These are phyloP conservation scores for Acrocephalus kingi DNA, from an alignment of 2,113 vertebrate species.

Conservation along the genomic window DNA sequence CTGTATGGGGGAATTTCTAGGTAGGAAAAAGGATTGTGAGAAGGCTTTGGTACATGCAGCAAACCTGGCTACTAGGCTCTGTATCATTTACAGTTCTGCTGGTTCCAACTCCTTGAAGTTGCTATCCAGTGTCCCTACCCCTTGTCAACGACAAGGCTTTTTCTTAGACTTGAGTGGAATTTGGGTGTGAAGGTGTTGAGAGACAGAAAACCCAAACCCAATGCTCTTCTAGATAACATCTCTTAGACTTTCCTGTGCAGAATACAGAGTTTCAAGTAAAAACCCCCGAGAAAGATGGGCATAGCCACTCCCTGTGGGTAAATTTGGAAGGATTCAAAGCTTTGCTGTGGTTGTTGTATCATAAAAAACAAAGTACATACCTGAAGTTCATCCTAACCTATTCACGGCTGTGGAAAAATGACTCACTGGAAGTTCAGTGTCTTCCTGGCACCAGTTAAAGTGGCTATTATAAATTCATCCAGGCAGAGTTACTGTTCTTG, in stretches of 20 bases:
- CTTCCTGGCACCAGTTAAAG: background rate
- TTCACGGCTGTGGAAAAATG: background rate
- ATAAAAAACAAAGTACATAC: background rate
- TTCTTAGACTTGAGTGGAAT: background rate
- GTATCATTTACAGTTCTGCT: background rate
- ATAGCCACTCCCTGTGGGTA: background rate
- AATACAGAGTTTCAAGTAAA: background rate
- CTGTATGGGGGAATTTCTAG: background rate
- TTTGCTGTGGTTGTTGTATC: background rate
- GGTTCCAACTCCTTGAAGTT: background rate
- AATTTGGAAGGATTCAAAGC: background rate
- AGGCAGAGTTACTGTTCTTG: background rate
- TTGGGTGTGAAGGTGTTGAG: background rate
- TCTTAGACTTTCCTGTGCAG: background rate
- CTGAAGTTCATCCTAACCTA: slow-evolving; percentile 25
- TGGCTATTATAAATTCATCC: background rate
- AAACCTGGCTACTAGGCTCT: background rate
- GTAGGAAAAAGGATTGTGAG: background rate
- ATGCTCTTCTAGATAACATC: background rate
- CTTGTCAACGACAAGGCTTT: background rate
- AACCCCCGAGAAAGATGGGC: background rate
- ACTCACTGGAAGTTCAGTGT: background rate
- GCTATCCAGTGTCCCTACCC: background rate
- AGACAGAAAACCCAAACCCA: background rate
- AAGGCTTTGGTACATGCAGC: background rate